These are phyloP conservation scores for Apamea anceps DNA, from an alignment of 2,888 invertebrate genomes.

Conservation along the genomic window DNA sequence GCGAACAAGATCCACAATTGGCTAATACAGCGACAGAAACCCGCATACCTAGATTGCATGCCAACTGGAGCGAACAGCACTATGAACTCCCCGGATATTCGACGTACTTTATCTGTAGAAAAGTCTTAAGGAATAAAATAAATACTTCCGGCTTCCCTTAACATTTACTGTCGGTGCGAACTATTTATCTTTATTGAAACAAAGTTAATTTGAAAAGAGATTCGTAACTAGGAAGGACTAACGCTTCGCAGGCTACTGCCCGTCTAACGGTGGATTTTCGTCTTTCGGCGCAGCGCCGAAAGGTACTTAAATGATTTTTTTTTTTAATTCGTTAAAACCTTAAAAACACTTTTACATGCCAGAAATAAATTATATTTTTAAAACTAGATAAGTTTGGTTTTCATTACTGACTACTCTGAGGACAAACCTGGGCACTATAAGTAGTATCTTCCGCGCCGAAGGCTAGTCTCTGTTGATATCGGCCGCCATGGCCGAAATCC, in stretches of 20 bases:
- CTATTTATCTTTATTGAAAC: constrained; percentile 12
- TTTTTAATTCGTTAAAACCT: no score
- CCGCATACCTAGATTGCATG: constrained; percentile 3
- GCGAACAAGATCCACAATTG: neutral
- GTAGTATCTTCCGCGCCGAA: no score
- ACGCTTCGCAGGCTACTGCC: no score
- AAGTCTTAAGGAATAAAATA: neutral
- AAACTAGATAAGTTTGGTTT: no score
- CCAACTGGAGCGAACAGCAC: neutral
- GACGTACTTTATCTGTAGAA: neutral
- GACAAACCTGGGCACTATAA: no score
- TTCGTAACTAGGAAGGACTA: neutral
- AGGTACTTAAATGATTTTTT: no score
- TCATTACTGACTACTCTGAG: no score
- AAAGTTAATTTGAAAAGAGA: constrained; percentile 2
- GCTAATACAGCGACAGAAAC: constrained; percentile 5
- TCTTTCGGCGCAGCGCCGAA: neutral
- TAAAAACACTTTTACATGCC: no score
- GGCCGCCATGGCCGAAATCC: no score
- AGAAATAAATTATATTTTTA: no score
- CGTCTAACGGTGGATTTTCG: neutral
- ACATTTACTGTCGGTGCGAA: constrained; percentile 3
- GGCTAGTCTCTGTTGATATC: no score
- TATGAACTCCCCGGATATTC: constrained; percentile 6
- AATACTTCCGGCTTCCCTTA: neutral